Conservation (phyloP, 2,888 invertebrate species). For the Danaus chrysippus region DNA sequence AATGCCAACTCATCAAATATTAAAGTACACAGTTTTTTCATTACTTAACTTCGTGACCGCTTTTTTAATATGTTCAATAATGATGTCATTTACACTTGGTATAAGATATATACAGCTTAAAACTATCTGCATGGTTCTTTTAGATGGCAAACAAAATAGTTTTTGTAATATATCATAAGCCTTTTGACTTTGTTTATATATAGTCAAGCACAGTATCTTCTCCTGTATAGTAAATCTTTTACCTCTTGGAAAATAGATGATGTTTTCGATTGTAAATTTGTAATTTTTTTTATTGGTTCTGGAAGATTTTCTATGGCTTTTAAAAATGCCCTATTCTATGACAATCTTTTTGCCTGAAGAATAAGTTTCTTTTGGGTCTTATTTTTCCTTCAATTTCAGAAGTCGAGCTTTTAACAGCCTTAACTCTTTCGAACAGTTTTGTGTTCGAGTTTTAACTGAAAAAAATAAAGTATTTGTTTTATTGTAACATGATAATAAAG, state of each 20-base stretch:
- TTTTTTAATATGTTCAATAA: conserved; percentile 8
- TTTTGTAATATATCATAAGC: conserved; percentile 11
- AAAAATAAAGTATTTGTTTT: too few species aligned
- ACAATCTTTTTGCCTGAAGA: conserved; percentile 7
- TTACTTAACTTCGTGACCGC: conserved; percentile 4
- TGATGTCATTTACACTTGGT: conserved; percentile 8
- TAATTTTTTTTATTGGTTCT: not conserved
- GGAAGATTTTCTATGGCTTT: conserved; percentile 8
- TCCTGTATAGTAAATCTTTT: conserved; percentile 11
- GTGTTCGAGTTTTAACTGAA: too few species aligned
- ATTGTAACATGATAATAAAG: too few species aligned
- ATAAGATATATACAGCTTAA: not conserved
- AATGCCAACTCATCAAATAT: conserved; percentile 19
- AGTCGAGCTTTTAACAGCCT: conserved; percentile 6
- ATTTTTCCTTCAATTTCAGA: conserved; percentile 8
- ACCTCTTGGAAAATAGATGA: conserved; percentile 8
- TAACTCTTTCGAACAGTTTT: conserved; percentile 1
- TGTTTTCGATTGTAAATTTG: conserved; percentile 7
- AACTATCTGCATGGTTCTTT: conserved; percentile 9
- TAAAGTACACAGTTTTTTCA: conserved; percentile 8
- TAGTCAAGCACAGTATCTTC: conserved; percentile 8
- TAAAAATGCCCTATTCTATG: conserved; percentile 8
- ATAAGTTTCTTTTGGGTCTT: conserved; percentile 7
- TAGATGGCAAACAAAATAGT: conserved; percentile 13
- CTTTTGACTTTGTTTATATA: conserved; percentile 14